Evolutionary conservation across 2,797 vertebrate species (phyloP), one percentile per base, ranked within the genome.

Genomic region (Gouania willdenowi): DNA sequence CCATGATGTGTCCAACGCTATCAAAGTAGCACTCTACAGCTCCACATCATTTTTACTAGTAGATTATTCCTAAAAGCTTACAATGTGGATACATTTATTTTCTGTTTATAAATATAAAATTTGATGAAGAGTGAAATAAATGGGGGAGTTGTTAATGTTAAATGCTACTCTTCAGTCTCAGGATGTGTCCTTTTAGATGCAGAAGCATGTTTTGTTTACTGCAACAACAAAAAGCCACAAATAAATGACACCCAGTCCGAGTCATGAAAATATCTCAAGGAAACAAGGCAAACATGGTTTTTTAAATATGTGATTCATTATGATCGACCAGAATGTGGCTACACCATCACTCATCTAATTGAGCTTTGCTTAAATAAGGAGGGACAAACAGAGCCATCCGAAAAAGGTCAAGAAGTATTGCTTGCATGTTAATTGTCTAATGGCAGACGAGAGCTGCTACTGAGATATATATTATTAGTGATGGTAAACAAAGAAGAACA

Each of bases 341-440:
- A 51, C 48, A 45, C 60, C 35, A 63, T 26, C 26, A 29, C 57
- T 51, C 59, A 23, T 73, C 50, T 72, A 45, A 27, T 60, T 17
- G 58, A 68, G 71, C 49, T 66, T 39, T 42, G 57, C 41, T 43
- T 54, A 73, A 75, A 81, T 50, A 35, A 60, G 62, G 50, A 22
- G 8, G 48, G 79, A 77, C 74, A 74, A 69, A 69, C 61, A 23
- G 29, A 56, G 54, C 17, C 48, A 52, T 65, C 28, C 29, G 26
- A 52, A 48, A 81, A 87, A 86, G 81, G 80, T 87, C 81, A 81
- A 59, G 59, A 34, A 44, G 68, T 53, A 49, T 41, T 24, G 56
- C 40, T 32, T 46, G 77, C 81, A 81, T 87, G 75, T 77, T 85
- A 82, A 87, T 82, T 52, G 48, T 79, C 46, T 70, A 60, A 75